Evolutionary conservation across 2,797 vertebrate genomes (phyloP).

Genomic region (Coluber constrictor): DNA sequence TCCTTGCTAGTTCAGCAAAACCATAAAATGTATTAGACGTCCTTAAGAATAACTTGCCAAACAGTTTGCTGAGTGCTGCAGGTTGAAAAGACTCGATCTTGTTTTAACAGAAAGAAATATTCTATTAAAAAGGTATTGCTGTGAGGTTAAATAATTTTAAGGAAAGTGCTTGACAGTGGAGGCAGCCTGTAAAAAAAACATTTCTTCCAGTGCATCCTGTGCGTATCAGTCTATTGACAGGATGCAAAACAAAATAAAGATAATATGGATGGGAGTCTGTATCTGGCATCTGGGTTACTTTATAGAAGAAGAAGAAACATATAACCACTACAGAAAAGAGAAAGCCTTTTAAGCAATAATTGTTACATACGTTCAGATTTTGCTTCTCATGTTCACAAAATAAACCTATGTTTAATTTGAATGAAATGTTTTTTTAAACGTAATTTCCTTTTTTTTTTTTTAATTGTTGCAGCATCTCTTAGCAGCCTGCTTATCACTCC

Average conservation of each 20-base stretch:
- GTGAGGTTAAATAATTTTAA: not conserved
- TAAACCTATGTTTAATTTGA: not conserved
- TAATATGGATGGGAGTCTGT: not conserved
- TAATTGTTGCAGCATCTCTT: conserved; percentile 81
- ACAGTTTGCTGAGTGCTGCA: not conserved
- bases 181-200: not conserved
- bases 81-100: not conserved
- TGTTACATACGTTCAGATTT: not conserved
- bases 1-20: not conserved
- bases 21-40: not conserved
- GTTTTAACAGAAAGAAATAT: not conserved
- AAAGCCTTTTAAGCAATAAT: not conserved
- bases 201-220: not conserved
- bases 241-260: not conserved
- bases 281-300: not conserved
- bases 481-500: conserved; percentile 96
- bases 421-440: not conserved
- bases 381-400: not conserved
- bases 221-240: not conserved
- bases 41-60: not conserved
- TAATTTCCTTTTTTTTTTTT: not conserved
- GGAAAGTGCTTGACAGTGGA: not conserved
- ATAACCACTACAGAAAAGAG: not conserved
- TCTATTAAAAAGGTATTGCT: not conserved
- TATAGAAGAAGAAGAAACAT: not conserved